These are phyloP conservation scores for Rousettus leschenaultii DNA, from an alignment of 2,113 vertebrate species.

Conservation along the genomic window DNA sequence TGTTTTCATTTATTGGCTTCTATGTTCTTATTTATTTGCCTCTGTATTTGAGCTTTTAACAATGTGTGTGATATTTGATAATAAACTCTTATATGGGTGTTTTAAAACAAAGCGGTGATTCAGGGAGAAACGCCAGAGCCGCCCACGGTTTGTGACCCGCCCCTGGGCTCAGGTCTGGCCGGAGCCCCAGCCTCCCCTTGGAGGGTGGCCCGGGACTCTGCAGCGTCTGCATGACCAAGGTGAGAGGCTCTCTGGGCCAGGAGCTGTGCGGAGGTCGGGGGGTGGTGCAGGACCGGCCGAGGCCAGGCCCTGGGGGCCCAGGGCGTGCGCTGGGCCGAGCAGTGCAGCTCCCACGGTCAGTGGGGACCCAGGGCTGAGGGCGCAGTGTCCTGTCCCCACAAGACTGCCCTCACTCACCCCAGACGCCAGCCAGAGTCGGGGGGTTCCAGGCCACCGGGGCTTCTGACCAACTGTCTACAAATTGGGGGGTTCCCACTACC, in stretches of 20 bases:
- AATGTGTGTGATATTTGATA: neutral
- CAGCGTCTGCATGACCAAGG: too few relatives aligned
- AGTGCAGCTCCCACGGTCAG: fast-evolving
- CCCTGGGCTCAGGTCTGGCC: neutral
- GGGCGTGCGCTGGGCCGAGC: too few relatives aligned
- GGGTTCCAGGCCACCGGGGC: neutral
- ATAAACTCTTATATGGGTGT: neutral
- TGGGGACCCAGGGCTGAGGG: too few relatives aligned
- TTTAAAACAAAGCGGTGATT: neutral
- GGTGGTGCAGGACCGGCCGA: neutral
- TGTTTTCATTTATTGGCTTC: neutral
- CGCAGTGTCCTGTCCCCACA: too few relatives aligned
- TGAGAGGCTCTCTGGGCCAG: neutral
- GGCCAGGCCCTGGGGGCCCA: neutral
- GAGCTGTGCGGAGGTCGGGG: neutral
- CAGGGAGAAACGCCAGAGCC: fast-evolving
- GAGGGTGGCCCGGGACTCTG: neutral
- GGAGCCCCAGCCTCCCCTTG: neutral
- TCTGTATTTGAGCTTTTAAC: neutral
- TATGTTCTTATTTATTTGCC: too few relatives aligned
- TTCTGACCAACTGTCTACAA: neutral
- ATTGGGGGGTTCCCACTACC: neutral
- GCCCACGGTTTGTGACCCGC: neutral
- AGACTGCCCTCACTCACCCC: neutral
- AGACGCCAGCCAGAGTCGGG: neutral